Conservation (phyloP, 2,113 vertebrate species). For the Protomyctophum bolini region DNA sequence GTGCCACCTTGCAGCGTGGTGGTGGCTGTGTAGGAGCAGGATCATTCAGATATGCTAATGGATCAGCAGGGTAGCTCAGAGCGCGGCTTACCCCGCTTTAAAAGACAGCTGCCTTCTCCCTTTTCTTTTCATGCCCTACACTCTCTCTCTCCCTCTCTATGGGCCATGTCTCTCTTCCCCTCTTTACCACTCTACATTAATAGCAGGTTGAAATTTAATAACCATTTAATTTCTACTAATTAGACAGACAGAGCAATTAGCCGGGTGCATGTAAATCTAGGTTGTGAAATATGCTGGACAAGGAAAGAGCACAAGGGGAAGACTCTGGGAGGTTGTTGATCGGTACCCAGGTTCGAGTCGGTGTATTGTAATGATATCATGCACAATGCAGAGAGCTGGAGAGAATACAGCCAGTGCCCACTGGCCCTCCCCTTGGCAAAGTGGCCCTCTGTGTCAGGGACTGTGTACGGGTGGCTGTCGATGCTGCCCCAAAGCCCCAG, state of each 20-base stretch:
- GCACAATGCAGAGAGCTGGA: conserved; percentile 58
- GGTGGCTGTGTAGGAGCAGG: conserved; percentile 76
- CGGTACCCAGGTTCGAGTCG: conserved; percentile 42
- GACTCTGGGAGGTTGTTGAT: conserved; percentile 53
- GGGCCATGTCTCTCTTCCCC: conserved; percentile 24
- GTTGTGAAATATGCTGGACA: conserved; percentile 61
- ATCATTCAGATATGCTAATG: conserved; percentile 87
- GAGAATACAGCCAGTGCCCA: conserved; percentile 71
- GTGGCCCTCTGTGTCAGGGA: conserved; percentile 68
- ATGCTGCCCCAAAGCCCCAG: conserved; percentile 31
- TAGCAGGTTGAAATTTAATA: conserved; percentile 75
- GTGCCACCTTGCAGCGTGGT: conserved; percentile 83
- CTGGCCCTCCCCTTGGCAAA: conserved; percentile 66
- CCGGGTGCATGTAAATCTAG: conserved; percentile 67
- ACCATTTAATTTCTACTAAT: conserved; percentile 76
- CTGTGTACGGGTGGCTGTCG: conserved; percentile 59
- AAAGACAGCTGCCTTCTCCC: conserved; percentile 82
- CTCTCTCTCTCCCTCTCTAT: conserved; percentile 46
- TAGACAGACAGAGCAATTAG: conserved; percentile 76
- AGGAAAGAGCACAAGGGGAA: conserved; percentile 64
- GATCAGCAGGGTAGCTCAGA: conserved; percentile 81
- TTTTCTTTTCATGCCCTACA: conserved; percentile 75
- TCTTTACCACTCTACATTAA: conserved; percentile 66
- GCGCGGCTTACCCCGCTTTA: conserved; percentile 80
- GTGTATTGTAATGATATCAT: conserved; percentile 75